phyloP scores from a whole-genome alignment of 2,888 invertebrate species.

The Eilema griseolum region DNA sequence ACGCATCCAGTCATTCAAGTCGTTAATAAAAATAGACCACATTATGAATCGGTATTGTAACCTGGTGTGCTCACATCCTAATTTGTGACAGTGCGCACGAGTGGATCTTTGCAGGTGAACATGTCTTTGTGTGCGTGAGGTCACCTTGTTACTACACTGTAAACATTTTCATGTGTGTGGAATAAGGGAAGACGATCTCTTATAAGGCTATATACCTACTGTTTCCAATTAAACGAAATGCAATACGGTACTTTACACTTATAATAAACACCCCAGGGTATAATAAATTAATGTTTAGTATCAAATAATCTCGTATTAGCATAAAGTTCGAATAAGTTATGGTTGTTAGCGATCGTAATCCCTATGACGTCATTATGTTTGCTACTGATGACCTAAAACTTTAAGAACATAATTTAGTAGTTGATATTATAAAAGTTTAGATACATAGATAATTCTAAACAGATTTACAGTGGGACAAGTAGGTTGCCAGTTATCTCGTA shows the following conservation, averaged over 20 bases:
- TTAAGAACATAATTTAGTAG: not conserved
- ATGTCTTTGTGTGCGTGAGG: conserved; percentile 76
- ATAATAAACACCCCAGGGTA: conserved; percentile 24
- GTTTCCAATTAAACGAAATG: conserved; percentile 41
- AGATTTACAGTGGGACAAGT: too few species aligned
- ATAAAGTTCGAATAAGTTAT: conserved; percentile 9
- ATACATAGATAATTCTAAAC: too few species aligned
- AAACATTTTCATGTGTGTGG: conserved; percentile 52
- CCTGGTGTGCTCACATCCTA: conserved; percentile 54
- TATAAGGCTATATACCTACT: conserved; percentile 50
- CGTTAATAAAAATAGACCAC: not conserved
- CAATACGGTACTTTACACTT: conserved; percentile 24
- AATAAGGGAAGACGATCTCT: conserved; percentile 56
- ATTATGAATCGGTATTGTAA: not conserved
- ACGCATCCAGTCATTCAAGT: not conserved
- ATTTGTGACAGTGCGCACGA: conserved; percentile 82
- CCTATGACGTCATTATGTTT: not conserved
- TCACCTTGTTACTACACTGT: conserved; percentile 64
- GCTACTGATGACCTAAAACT: not conserved
- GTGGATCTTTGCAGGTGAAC: conserved; percentile 80
- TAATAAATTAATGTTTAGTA: conserved; percentile 13
- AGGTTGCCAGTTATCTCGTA: too few species aligned
- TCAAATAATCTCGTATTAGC: not conserved
- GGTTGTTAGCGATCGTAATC: not conserved
- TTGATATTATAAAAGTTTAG: not conserved